Evolutionary conservation across 2,113 vertebrate species (phyloP).

Genomic region (Gallinago paraguaiae): DNA sequence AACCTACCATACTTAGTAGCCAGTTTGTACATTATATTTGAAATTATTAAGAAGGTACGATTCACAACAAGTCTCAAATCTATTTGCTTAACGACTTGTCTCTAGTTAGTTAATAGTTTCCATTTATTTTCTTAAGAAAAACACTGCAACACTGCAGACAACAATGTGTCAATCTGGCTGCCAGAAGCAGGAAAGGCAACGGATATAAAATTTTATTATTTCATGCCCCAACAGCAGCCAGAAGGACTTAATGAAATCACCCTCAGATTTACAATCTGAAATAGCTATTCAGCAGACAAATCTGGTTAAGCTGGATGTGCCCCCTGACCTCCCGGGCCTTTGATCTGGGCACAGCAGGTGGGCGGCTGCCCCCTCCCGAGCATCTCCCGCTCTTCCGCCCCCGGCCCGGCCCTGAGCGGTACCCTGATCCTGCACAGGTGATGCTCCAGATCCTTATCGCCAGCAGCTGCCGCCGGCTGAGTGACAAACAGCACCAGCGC

Average conservation of each 20-base stretch:
- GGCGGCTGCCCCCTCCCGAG: conserved; percentile 74
- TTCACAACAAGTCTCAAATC: neutral
- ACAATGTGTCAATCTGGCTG: conserved; percentile 72
- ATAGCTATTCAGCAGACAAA: conserved; percentile 81
- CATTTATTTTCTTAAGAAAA: conserved; percentile 49
- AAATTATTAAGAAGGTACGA: neutral
- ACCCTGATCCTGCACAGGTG: conserved; percentile 74
- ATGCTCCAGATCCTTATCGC: conserved; percentile 68
- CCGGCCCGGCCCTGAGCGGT: conserved; percentile 44
- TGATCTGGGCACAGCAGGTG: conserved; percentile 82
- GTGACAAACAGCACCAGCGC: conserved; percentile 6
- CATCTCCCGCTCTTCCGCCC: conserved; percentile 75
- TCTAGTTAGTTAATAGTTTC: conserved; percentile 43
- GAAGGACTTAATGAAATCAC: conserved; percentile 84
- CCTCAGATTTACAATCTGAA: conserved; percentile 85
- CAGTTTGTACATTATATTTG: neutral
- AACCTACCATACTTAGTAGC: neutral
- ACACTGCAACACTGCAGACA: conserved; percentile 48
- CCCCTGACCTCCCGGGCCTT: conserved; percentile 80
- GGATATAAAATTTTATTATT: conserved; percentile 86
- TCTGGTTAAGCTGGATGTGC: conserved; percentile 72
- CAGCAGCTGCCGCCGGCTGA: conserved; percentile 72
- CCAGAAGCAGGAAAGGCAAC: conserved; percentile 78
- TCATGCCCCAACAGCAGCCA: conserved; percentile 79
- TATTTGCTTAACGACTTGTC: conserved; percentile 19